These are phyloP conservation scores for Panthera tigris DNA, from an alignment of 2,113 vertebrate genomes.

Conservation along the genomic window DNA sequence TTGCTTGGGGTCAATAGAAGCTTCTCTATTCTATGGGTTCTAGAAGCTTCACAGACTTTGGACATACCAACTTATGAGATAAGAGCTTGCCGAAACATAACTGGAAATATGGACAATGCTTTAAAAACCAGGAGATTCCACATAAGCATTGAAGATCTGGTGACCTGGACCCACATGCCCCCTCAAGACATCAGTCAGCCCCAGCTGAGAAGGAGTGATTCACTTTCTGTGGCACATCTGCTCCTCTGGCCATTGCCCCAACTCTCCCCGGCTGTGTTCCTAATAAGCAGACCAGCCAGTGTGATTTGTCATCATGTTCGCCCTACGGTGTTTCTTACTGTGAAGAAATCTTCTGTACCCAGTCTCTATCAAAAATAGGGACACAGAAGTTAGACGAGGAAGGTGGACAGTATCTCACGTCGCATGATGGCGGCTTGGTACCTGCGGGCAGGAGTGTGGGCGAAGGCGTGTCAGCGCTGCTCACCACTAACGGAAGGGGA, in stretches of 20 bases:
- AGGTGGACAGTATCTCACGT: background rate
- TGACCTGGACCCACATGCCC: background rate
- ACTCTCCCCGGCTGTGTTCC: rapidly evolving
- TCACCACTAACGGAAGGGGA: rapidly evolving
- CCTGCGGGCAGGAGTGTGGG: background rate
- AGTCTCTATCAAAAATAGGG: background rate
- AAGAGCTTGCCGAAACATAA: background rate
- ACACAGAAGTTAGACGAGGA: background rate
- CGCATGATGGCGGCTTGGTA: rapidly evolving
- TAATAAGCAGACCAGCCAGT: background rate
- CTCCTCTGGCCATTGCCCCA: background rate
- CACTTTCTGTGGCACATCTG: rapidly evolving
- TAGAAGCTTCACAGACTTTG: background rate
- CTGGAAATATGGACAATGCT: background rate
- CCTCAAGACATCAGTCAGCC: background rate
- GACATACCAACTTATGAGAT: background rate
- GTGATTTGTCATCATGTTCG: background rate
- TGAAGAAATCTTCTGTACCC: background rate
- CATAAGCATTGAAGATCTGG: background rate
- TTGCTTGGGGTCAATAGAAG: background rate
- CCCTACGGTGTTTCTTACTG: background rate
- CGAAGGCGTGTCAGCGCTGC: rapidly evolving
- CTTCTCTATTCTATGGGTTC: background rate
- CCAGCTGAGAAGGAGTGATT: background rate
- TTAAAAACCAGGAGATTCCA: background rate